Percentiles rank a stretch among this genome's conserved stretches.
Conservation (phyloP, 2,797 vertebrate genomes). For the Cryptoblepharus egeriae region DNA sequence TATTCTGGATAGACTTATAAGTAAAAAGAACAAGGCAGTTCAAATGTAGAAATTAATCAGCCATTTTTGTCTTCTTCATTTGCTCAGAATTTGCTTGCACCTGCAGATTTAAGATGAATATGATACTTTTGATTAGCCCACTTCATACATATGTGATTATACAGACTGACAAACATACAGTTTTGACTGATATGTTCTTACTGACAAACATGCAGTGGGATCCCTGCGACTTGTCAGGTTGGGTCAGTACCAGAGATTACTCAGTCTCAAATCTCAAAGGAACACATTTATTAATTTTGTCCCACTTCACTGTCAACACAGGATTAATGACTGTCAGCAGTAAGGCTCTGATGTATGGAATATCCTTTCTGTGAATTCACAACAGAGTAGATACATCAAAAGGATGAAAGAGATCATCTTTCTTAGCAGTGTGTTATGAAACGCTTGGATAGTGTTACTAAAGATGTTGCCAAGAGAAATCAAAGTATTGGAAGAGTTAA, state of each 20-base stretch:
- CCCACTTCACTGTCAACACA: constrained; percentile 26
- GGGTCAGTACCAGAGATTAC: constrained; percentile 47
- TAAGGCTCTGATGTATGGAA: constrained; percentile 32
- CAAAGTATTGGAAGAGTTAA: not conserved
- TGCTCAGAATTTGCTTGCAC: too few species aligned
- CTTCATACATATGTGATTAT: not conserved
- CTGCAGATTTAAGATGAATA: too few species aligned
- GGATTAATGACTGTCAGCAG: constrained; percentile 54
- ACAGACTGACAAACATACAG: too few species aligned
- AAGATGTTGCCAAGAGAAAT: constrained; percentile 5
- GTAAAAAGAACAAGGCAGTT: too few species aligned
- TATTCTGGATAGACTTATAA: too few species aligned
- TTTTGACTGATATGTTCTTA: constrained; percentile 36
- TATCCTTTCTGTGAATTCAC: not conserved
- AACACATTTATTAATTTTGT: constrained; percentile 48
- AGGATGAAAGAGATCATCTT: constrained; percentile 36
- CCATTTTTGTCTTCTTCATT: too few species aligned
- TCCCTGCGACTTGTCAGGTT: constrained; percentile 41
- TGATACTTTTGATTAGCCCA: too few species aligned
- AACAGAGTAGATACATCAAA: not conserved
- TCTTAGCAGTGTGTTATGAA: constrained; percentile 43
- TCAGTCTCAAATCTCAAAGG: constrained; percentile 39
- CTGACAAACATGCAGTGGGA: constrained; percentile 33
- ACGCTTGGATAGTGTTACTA: constrained; percentile 14
- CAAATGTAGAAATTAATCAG: too few species aligned